These are phyloP conservation scores for Diadumene lineata DNA, from an alignment of 92 coral and sea anemone species.

Conservation along the genomic window DNA sequence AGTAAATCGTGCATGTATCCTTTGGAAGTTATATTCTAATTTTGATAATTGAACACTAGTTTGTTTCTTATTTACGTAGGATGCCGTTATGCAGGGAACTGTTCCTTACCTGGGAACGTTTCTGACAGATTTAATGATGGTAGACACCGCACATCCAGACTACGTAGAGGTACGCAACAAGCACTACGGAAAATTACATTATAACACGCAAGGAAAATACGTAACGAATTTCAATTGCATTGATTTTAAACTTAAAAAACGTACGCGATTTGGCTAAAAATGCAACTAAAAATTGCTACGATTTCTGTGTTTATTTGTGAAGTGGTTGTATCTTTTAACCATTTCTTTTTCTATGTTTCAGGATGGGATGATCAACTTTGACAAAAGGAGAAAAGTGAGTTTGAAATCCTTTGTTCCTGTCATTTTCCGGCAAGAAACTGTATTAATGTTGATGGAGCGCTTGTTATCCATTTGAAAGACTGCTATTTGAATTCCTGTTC, in stretches of 20 bases:
- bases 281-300: no score
- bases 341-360: slow-evolving; percentile 19
- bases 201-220: no score
- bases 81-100: slow-evolving; percentile 96
- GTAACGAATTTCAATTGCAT: no score
- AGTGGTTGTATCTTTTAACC: background rate
- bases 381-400: slow-evolving; percentile 84
- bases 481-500: no score
- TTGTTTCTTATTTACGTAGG: background rate
- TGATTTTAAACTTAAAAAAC: background rate
- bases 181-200: no score
- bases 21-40: no score
- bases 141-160: slow-evolving; percentile 79
- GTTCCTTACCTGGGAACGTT: slow-evolving; percentile 98
- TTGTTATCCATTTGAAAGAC: no score
- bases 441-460: no score
- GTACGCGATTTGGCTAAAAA: background rate
- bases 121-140: slow-evolving; percentile 96
- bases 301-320: no score
- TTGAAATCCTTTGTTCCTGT: background rate
- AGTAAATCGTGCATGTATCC: no score
- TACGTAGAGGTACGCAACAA: slow-evolving; percentile 53
- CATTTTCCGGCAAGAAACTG: no score
- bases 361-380: slow-evolving; percentile 95
- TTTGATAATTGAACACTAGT: no score